phyloP scores from a whole-genome alignment of 2,113 vertebrate genomes.

The Actenoides hombroni region DNA sequence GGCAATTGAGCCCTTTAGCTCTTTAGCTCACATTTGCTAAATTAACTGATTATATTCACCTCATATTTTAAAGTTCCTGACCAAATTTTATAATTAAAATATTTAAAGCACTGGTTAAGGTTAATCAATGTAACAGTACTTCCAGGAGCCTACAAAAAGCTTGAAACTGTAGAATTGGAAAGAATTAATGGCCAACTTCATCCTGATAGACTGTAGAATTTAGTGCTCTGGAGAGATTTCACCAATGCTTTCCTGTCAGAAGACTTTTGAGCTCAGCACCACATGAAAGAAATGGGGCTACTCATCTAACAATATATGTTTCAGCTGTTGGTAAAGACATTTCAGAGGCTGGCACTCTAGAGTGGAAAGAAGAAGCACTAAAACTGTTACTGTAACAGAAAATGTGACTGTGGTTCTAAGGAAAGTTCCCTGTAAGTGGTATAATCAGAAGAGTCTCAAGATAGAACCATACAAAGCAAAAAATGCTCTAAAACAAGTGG shows the following conservation, averaged over 20 bases:
- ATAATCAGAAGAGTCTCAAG: not conserved
- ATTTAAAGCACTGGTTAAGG: not conserved
- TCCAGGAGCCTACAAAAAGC: not conserved
- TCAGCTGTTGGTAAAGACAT: not conserved
- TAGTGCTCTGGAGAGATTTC: not conserved
- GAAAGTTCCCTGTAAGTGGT: not conserved
- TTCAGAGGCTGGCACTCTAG: not conserved
- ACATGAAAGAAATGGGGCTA: not conserved
- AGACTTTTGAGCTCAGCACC: not conserved
- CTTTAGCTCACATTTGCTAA: not conserved
- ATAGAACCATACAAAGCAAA: not conserved
- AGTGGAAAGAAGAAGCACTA: not conserved
- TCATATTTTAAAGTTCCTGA: not conserved
- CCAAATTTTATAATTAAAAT: not conserved
- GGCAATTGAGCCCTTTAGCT: not conserved
- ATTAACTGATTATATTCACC: not conserved
- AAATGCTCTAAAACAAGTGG: not conserved
- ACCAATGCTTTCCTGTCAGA: not conserved
- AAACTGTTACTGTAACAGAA: not conserved
- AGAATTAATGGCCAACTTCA: not conserved
- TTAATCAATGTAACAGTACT: not conserved
- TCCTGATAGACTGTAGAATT: not conserved
- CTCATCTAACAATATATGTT: not conserved
- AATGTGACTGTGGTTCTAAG: not conserved
- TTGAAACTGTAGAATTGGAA: not conserved